Base-by-base conservation (phyloP, 2,888 invertebrate genomes). In the Agriopis leucophaearia region DNA sequence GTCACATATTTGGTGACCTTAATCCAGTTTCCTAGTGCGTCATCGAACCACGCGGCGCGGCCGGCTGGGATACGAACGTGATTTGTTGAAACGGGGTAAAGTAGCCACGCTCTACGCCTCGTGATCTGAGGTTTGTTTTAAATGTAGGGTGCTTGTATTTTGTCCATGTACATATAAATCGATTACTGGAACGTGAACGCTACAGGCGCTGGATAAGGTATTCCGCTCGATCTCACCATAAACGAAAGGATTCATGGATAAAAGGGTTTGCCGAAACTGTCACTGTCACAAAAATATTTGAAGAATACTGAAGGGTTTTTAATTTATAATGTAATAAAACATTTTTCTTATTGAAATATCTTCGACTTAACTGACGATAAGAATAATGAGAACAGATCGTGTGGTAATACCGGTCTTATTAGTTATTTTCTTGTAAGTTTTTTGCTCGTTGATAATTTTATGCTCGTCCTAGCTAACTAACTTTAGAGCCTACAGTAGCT, bases 41-140 rank as follows among this genome's bases (percentile, higher is more conserved):
- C 81, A 82, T 70, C 48, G 66, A 71, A 69, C 80, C 87, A 85
- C 83, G 81, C 74, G 81, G 76, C 78, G 57, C 52, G 54, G 55
- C 59, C 69, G 64, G 64, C 69, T 71, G 62, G 72, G 75, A 73
- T 72, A 71, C 63, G 47, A 85, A 84, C 86, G 85, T 84, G 87
- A 82, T 74, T 78, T 75, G 74, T 76, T 78, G 78, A 81, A 85
- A 83, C 78, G 75, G 81, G 78, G 77, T 78, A 78, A 78, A 77
- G 74, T 74, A 76, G 79, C 80, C 80, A 81, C 82, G 80, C 66
- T 76, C 58, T 63, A 42, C 47, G 84, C 83, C 86, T 75, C 85
- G 86, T 86, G 85, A 81, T 78, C 74, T 80, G 79, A 71, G 80
- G 74, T 79, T 74, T 74, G 73, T 72, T 80, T 76, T 69, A 71